Conservation (phyloP, 2,113 vertebrate species). For the Lepisosteus osseus region DNA sequence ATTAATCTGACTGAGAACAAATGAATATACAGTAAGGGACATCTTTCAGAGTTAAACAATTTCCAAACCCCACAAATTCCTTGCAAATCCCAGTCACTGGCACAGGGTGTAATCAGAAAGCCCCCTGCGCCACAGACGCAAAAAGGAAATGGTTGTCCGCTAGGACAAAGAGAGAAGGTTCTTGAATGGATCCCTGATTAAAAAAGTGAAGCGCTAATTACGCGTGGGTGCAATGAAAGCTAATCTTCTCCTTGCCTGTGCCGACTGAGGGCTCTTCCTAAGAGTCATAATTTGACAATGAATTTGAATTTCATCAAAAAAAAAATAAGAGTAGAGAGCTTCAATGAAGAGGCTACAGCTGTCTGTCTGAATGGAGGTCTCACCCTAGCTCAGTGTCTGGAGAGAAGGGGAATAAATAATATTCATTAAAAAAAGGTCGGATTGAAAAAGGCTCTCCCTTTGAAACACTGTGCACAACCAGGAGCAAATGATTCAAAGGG, state of each 20-base stretch:
- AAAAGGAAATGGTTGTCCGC: constrained; percentile 12
- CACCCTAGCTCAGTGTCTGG: not conserved
- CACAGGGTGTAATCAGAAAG: not conserved
- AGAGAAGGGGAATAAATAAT: not conserved
- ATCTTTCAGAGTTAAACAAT: not conserved
- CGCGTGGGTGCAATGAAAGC: constrained; percentile 29
- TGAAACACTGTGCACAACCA: too few species aligned
- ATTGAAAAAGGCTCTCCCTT: not conserved
- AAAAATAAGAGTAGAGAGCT: not conserved
- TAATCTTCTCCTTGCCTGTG: constrained; percentile 34
- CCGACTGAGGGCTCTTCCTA: constrained; percentile 7
- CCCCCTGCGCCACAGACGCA: constrained; percentile 17
- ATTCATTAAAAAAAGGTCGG: not conserved
- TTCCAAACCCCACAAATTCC: not conserved
- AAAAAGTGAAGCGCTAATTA: constrained; percentile 36
- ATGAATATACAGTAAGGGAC: not conserved
- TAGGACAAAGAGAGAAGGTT: constrained; percentile 18
- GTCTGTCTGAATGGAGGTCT: constrained; percentile 2
- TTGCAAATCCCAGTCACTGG: not conserved
- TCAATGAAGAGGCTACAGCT: not conserved
- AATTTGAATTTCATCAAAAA: constrained; percentile 3
- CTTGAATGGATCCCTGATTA: constrained; percentile 29
- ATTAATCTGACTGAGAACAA: too few species aligned
- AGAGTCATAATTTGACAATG: constrained; percentile 24
- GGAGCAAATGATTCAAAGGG: too few species aligned